phyloP scores from a whole-genome alignment of 2,888 invertebrate genomes.

The Thalpophila matura region DNA sequence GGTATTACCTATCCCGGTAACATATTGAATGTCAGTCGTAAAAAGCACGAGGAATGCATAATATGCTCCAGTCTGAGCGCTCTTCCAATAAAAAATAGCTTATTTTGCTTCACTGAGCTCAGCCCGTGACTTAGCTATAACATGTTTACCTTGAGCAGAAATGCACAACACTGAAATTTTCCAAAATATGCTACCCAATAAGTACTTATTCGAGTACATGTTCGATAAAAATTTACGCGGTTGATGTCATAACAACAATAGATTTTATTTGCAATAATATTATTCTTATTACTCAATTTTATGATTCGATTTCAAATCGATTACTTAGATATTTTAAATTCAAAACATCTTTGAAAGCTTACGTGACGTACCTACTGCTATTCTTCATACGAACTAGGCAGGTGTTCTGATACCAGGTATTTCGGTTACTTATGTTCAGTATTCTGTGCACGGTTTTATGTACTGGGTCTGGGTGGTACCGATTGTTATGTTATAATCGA shows the following conservation, averaged over 20 bases:
- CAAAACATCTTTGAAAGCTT: slow-evolving; percentile 58
- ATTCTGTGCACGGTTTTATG: slow-evolving; percentile 66
- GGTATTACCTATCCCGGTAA: slow-evolving; percentile 43
- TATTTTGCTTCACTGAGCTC: slow-evolving; percentile 57
- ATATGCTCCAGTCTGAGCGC: slow-evolving; percentile 44
- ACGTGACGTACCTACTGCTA: slow-evolving; percentile 50
- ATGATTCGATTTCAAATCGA: slow-evolving; percentile 53
- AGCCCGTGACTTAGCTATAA: slow-evolving; percentile 10
- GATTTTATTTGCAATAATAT: slow-evolving; percentile 38
- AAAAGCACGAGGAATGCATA: slow-evolving; percentile 59
- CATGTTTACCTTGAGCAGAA: slow-evolving; percentile 29
- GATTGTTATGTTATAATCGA: slow-evolving; percentile 62
- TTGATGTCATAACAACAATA: slow-evolving; percentile 56
- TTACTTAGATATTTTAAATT: slow-evolving; percentile 62
- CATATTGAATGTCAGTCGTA: slow-evolving; percentile 60
- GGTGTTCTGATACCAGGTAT: slow-evolving; percentile 61
- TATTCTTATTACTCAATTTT: slow-evolving; percentile 35
- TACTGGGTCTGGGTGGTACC: slow-evolving; percentile 67
- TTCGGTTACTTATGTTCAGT: slow-evolving; percentile 59
- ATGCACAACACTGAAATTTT: slow-evolving; percentile 24
- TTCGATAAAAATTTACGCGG: slow-evolving; percentile 46
- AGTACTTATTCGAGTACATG: slow-evolving; percentile 12
- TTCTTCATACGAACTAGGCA: slow-evolving; percentile 59
- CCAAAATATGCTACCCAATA: slow-evolving; percentile 21
- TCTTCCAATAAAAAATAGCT: slow-evolving; percentile 62